A percentile compares a stretch with the other conserved stretches of the same genome.
Evolutionary conservation across 2,113 vertebrate species (phyloP).

Genomic region (Pseudorhombus dupliciocellatus): DNA sequence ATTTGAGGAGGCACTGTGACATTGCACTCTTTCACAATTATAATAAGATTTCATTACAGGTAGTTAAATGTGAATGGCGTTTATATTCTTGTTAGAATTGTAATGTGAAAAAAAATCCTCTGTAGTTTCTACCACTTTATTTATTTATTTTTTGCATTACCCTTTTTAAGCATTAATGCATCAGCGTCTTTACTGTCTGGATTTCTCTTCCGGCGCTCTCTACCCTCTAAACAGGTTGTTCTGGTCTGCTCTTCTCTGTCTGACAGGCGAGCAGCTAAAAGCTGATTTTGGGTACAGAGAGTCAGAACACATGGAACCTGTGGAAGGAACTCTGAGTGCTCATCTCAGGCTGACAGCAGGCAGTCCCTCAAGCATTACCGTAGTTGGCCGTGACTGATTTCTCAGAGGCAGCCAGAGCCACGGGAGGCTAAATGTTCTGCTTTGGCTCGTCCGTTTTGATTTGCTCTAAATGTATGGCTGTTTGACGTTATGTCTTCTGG

Average conservation of each 20-base stretch:
- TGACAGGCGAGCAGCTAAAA: conserved; percentile 64
- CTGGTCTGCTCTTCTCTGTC: conserved; percentile 38
- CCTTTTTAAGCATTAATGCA: conserved; percentile 1
- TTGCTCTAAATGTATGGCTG: conserved; percentile 54
- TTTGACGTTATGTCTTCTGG: conserved; percentile 61
- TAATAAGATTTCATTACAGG: not conserved
- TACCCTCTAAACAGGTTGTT: conserved; percentile 41
- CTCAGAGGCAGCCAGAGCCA: conserved; percentile 64
- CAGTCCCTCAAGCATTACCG: conserved; percentile 68
- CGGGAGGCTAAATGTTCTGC: conserved; percentile 69
- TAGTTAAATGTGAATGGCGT: no score
- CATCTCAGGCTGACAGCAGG: conserved; percentile 72
- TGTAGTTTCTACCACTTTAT: not conserved
- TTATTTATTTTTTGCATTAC: not conserved
- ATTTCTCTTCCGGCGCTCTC: conserved; percentile 34
- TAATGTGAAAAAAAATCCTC: not conserved
- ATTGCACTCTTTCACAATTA: not conserved
- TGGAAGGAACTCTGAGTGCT: conserved; percentile 62
- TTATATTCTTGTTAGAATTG: no score
- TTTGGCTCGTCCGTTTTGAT: conserved; percentile 74
- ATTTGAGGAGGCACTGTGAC: no score
- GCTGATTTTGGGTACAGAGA: conserved; percentile 67
- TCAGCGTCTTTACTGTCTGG: conserved; percentile 15
- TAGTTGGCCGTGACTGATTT: conserved; percentile 73
- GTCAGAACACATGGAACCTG: conserved; percentile 67